A percentile compares a stretch with the other conserved stretches of the same genome.
These are phyloP conservation scores for Avahi laniger DNA, from an alignment of 2,797 vertebrate genomes.

Conservation along the genomic window DNA sequence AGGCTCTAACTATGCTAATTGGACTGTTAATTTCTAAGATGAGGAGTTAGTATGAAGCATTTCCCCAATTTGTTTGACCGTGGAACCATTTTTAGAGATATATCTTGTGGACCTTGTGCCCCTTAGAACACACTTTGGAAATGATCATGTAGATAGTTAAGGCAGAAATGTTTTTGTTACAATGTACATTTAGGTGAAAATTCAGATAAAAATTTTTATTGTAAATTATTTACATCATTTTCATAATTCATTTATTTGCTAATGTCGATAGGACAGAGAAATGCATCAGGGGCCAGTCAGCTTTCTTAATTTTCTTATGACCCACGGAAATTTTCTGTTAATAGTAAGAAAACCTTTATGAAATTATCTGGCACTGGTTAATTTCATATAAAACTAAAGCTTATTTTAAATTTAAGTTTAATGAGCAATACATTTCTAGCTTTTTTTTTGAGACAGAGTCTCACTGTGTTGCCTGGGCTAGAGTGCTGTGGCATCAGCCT, in stretches of 20 bases:
- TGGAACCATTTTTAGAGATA: conserved; percentile 2
- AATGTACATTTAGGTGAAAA: not conserved
- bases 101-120: not conserved
- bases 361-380: not conserved
- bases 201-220: not conserved
- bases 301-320: conserved; percentile 39
- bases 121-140: conserved; percentile 20
- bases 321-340: conserved; percentile 21
- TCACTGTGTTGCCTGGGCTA: too few relatives aligned
- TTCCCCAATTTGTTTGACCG: conserved; percentile 29
- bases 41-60: not conserved
- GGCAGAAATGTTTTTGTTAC: conserved; percentile 16
- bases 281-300: not conserved
- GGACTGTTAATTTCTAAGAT: not conserved
- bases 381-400: conserved; percentile 27
- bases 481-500: too few relatives aligned
- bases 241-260: conserved; percentile 27
- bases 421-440: not conserved
- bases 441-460: too few relatives aligned
- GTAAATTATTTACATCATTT: not conserved
- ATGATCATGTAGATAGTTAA: conserved; percentile 2
- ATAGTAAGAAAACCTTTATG: conserved; percentile 17
- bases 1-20: not conserved
- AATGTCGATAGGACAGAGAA: not conserved
- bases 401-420: conserved; percentile 55